Evolutionary conservation across 2,113 vertebrate species (phyloP), one percentile per base, ranked within the genome.

Genomic region (Pangasianodon gigas): DNA sequence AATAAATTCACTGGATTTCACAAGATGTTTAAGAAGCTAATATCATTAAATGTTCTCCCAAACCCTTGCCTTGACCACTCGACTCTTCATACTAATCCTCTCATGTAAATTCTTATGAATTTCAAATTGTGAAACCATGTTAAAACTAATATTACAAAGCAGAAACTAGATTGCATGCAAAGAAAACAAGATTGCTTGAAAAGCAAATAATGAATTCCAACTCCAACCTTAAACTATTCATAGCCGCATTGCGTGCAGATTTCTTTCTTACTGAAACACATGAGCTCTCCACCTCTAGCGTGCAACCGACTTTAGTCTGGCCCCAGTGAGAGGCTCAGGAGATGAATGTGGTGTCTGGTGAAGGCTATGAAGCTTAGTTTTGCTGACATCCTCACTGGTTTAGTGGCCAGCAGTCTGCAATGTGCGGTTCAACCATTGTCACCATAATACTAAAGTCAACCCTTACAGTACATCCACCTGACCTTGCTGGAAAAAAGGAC

Each of bases 341-440:
- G 87, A 46, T 51, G 29, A 80, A 48, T 88, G 56, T 65, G 87
- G 87, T 88, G 71, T 44, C 32, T 79, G 11, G 13, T 54, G n/a
- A 41, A 44, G 26, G 8, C 41, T 80, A 24, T 44, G 79, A 81
- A 81, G 13, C 74, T 46, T 46, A 4, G 16, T 16, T 58, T 75
- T 75, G 85, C 65, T 86, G 32, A 56, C 85, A 74, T 56, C 29
- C 21, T 77, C 54, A 32, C 8, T 79, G 41, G 8, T 79, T 52
- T n/a, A 82, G 87, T n/a, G 87, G 24, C 87, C 87, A 81, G 75
- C 58, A 65, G 29, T 71, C 19, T 85, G 60, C 13, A 80, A 80
- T 48, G 75, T 87, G 71, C 65, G 44, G 52, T 60, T 88, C 75
- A 65, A 75, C 56, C 26, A 80, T 65, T 46, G 71, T 18, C 44